Conservation (phyloP, 2,113 vertebrate genomes). For the Ranitomeya variabilis region DNA sequence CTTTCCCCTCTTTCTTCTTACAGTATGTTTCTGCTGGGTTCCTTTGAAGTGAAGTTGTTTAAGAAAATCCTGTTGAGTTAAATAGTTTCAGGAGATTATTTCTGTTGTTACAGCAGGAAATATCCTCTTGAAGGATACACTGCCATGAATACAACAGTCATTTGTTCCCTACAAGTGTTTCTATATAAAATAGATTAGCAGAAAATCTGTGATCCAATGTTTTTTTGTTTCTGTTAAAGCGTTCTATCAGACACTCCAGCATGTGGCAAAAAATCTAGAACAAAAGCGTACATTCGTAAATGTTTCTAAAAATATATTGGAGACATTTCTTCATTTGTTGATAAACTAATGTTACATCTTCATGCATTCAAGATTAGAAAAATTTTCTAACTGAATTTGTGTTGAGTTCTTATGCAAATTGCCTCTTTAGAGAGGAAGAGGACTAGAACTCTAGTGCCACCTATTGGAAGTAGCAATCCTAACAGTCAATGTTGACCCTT, state of each 20-base stretch:
- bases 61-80: slow-evolving; percentile 57
- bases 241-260: background rate
- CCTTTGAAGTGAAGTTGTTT: slow-evolving; percentile 57
- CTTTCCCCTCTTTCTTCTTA: slow-evolving; percentile 16
- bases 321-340: background rate
- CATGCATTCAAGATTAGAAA: too few relatives aligned
- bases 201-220: slow-evolving; percentile 26
- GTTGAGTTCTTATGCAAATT: too few relatives aligned
- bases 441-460: too few relatives aligned
- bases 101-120: slow-evolving; percentile 56
- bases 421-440: too few relatives aligned
- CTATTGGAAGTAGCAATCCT: too few relatives aligned
- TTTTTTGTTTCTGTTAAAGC: background rate
- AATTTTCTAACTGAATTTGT: too few relatives aligned
- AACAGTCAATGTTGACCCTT: too few relatives aligned
- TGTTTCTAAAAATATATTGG: background rate
- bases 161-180: slow-evolving; percentile 45
- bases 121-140: slow-evolving; percentile 51
- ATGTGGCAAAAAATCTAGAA: background rate
- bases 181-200: slow-evolving; percentile 52
- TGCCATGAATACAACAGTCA: slow-evolving; percentile 41
- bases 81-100: slow-evolving; percentile 57
- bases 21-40: slow-evolving; percentile 48
- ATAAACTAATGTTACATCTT: too few relatives aligned
- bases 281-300: background rate